These are phyloP conservation scores for Dynastes hyllus DNA, from an alignment of 2,888 invertebrate genomes.

Conservation along the genomic window DNA sequence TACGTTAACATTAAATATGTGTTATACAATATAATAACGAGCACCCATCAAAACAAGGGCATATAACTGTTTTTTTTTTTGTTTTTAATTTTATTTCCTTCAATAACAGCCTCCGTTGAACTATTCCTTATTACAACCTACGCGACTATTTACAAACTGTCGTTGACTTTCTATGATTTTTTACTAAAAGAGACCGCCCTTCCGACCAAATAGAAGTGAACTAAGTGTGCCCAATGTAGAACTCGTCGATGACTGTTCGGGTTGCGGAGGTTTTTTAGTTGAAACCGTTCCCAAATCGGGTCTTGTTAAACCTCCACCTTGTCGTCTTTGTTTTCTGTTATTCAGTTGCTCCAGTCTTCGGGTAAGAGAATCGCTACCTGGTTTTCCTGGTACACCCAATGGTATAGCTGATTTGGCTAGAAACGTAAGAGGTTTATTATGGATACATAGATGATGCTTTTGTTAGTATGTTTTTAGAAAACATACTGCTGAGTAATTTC, in stretches of 20 bases:
- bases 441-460: too few species aligned
- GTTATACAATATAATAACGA: constrained; percentile 24
- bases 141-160: constrained; percentile 38
- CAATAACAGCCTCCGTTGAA: constrained; percentile 36
- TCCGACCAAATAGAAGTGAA: constrained; percentile 87
- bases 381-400: constrained; percentile 77
- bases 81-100: constrained; percentile 14
- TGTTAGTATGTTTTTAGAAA: too few species aligned
- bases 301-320: constrained; percentile 73
- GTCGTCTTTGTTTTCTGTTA: constrained; percentile 72
- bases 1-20: constrained; percentile 41
- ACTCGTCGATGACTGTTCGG: constrained; percentile 57
- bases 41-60: constrained; percentile 34
- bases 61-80: constrained; percentile 11
- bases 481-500: too few species aligned
- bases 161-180: background rate
- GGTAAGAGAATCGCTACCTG: constrained; percentile 75
- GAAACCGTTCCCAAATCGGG: constrained; percentile 77
- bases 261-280: constrained; percentile 65
- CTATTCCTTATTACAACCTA: constrained; percentile 34
- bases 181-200: constrained; percentile 84
- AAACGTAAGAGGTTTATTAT: constrained; percentile 31
- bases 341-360: constrained; percentile 71
- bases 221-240: constrained; percentile 82
- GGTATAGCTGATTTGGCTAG: constrained; percentile 64